Base-by-base conservation (phyloP, 2,888 invertebrate species). In the Eilema griseolum region DNA sequence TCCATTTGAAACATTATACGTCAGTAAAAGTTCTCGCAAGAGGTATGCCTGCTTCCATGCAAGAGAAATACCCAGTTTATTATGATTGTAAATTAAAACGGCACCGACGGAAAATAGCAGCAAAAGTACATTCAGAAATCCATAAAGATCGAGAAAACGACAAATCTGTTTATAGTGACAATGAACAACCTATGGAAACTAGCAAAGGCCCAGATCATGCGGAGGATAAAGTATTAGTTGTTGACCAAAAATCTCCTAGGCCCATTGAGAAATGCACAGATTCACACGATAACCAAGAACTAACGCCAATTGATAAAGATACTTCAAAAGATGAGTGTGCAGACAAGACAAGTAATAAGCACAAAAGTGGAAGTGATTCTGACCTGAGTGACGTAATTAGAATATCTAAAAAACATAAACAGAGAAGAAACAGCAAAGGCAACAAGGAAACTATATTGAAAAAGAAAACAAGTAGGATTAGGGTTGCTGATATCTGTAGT, bases 21-120 rank as follows among this genome's bases (percentile, higher is more conserved):
- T 91, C 93, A 52, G 92, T 86, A 3, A 93, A 90, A 81, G 94
- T 95, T 41, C 62, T 85, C 26, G 90, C 88, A 20, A 86, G 77
- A 73, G 73, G 78, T 31, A 88, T 95, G 88, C 74, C 92, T 8
- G 26, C 61, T 37, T 81, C 87, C 1, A 83, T 89, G 81, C 81
- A 85, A 64, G 87, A 91, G 24, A 91, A 91, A 69, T 94, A 95
- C 83, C 93, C 94, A 28, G 91, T 94, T 26, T 90, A 88, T 84
- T 85, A 89, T 78, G 85, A 94, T 70, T 94, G 95, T 78, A 90
- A 90, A 75, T 82, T 95, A 52, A 92, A 89, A 69, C 83, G 88
- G 28, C 66, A 75, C 24, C 85, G 92, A 69, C 86, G 80, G 73
- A 80, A 71, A 66, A 66, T 66, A 65, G 61, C 70, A 41, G 61